Percentiles rank a stretch among this genome's conserved stretches.
Evolutionary conservation across 2,888 invertebrate species (phyloP).

Genomic region (Archips crataeganus): DNA sequence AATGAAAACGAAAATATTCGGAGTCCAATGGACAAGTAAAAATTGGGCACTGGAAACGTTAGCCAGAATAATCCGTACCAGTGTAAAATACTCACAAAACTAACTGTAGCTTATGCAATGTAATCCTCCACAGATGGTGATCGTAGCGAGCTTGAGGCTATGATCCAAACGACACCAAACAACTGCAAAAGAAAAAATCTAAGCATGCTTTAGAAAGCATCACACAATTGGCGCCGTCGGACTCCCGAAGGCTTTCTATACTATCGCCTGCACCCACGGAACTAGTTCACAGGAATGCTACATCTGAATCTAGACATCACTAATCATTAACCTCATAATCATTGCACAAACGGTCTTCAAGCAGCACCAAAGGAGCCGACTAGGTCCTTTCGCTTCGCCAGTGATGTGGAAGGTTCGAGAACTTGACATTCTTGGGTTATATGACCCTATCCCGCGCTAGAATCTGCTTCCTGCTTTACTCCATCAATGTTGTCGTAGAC

Average conservation of each 20-base stretch:
- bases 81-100: slow-evolving; percentile 64
- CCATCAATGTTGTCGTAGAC: slow-evolving; percentile 56
- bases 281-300: slow-evolving; percentile 81
- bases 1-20: background rate
- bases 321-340: slow-evolving; percentile 67
- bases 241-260: slow-evolving; percentile 79
- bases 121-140: slow-evolving; percentile 86
- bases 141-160: slow-evolving; percentile 86
- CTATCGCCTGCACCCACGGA: slow-evolving; percentile 82
- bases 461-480: slow-evolving; percentile 63
- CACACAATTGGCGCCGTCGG: slow-evolving; percentile 69
- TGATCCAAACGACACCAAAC: slow-evolving; percentile 87
- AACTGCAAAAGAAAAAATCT: slow-evolving; percentile 87
- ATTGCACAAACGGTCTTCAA: slow-evolving; percentile 75
- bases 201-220: slow-evolving; percentile 85
- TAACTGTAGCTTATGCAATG: slow-evolving; percentile 82
- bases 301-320: slow-evolving; percentile 66
- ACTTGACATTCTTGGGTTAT: slow-evolving; percentile 59
- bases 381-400: slow-evolving; percentile 76
- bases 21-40: background rate
- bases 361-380: slow-evolving; percentile 73
- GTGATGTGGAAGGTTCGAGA: slow-evolving; percentile 75
- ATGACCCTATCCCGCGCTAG: slow-evolving; percentile 57
- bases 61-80: slow-evolving; percentile 16
- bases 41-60: slow-evolving; percentile 37